Evolutionary conservation across 2,797 vertebrate genomes (phyloP), one percentile per base, ranked within the genome.

Genomic region (Chloroceryle amazona): DNA sequence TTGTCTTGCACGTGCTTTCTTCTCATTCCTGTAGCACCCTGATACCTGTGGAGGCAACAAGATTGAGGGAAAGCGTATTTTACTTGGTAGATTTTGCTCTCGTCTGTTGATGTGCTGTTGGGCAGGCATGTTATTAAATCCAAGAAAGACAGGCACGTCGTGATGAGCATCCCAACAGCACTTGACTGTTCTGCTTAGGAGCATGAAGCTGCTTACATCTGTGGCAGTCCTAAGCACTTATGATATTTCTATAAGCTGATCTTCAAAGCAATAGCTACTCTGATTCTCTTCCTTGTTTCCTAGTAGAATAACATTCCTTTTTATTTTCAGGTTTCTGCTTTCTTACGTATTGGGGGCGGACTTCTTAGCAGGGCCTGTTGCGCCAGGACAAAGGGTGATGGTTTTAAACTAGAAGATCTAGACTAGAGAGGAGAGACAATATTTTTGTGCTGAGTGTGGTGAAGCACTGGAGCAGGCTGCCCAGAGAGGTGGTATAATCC

Each of bases 301-400:
- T 14, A 26, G 20, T 31, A 23, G 58, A 72, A 62, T 63, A 18
- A 35, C 3, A 3, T 47, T 51, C 23, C 37, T 68, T 25, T 35
- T 3, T 17, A 11, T 33, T 12, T 72, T 46, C 29, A 39, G 18
- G 14, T 89, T 75, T 6, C 15, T 75, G 22, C 46, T 93, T 33
- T 46, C 41, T 52, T 31, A 3, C 4, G 22, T 49, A 0, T 5
- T 46, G 6, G 35, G 61, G 39, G 12, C 29, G 33, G 73, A 35
- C 19, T 3, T 55, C 26, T 51, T 8, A 37, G 29, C 3, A 21
- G 70, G 35, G 17, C 9, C 28, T 60, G 39, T 47, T 21, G 46
- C 1, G 6, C 3, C 1, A 5, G 35, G 33, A 41, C 7, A 2
- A 22, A 21, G 33, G 11, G 1, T 28, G 2, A 26, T 63, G 67